These are phyloP conservation scores for Nephrotoma appendiculata DNA, from an alignment of 2,888 invertebrate genomes.

Conservation along the genomic window DNA sequence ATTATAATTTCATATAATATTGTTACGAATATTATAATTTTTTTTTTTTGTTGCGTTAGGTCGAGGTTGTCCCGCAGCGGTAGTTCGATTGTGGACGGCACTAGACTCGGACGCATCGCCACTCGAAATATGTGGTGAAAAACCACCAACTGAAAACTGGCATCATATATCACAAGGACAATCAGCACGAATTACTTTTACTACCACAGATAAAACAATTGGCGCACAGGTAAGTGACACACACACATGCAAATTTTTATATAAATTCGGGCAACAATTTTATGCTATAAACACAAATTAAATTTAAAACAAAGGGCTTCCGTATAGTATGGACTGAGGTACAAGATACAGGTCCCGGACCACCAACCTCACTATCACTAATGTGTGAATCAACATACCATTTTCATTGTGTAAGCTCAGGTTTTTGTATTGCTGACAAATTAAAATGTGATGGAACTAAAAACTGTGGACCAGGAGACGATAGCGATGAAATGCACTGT, in stretches of 20 bases:
- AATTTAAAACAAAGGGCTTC: conserved; percentile 48
- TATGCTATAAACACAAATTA: not conserved
- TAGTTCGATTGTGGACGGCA: conserved; percentile 70
- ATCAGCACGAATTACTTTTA: conserved; percentile 82
- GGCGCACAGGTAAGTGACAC: conserved; percentile 48
- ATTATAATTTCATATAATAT: conserved; percentile 9
- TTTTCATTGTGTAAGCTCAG: conserved; percentile 54
- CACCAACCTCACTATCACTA: conserved; percentile 28
- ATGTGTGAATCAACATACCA: conserved; percentile 43
- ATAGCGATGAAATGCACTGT: conserved; percentile 36
- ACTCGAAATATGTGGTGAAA: conserved; percentile 80
- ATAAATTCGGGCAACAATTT: not conserved
- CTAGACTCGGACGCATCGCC: conserved; percentile 61
- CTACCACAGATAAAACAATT: conserved; percentile 87
- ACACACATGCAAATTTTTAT: not conserved
- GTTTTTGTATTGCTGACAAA: conserved; percentile 65
- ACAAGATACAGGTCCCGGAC: conserved; percentile 41
- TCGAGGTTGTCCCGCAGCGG: conserved; percentile 85
- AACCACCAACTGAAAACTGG: conserved; percentile 57
- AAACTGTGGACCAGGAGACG: conserved; percentile 52
- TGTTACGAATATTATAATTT: conserved; percentile 1
- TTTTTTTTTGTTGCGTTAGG: conserved; percentile 33
- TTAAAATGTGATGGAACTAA: conserved; percentile 62
- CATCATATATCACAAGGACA: conserved; percentile 76
- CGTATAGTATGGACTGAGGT: conserved; percentile 93